Evolutionary conservation across 2,797 vertebrate species (phyloP).

Genomic region (Acridotheres tristis): DNA sequence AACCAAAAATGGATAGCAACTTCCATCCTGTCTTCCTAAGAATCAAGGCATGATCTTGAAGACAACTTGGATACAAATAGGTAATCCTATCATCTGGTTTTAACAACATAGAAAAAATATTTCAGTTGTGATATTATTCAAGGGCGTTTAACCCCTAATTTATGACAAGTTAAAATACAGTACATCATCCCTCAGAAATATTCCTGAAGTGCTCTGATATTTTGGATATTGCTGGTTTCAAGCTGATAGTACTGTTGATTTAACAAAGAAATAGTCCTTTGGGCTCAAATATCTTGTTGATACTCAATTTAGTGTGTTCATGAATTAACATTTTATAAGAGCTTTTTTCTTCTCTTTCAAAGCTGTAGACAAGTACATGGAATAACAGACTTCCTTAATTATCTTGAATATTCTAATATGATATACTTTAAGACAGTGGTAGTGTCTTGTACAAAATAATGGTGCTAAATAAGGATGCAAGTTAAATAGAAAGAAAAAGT

Average conservation of each 20-base stretch:
- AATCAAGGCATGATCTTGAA: neutral
- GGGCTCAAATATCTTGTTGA: neutral
- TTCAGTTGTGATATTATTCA: neutral
- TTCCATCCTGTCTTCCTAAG: neutral
- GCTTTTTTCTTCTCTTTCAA: neutral
- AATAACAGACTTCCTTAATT: neutral
- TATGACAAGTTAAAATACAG: neutral
- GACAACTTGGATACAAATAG: neutral
- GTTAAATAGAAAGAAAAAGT: neutral
- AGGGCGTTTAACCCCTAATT: neutral
- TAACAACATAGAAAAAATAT: neutral
- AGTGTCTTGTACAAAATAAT: neutral
- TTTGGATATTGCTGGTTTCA: neutral
- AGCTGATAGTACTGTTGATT: neutral
- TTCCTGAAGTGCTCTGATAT: neutral
- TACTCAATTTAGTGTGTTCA: neutral
- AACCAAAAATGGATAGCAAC: neutral
- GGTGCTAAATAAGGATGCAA: accelerated
- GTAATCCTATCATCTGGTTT: neutral
- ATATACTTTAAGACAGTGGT: neutral
- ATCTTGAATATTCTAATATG: neutral
- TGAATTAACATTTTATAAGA: neutral
- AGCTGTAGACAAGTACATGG: neutral
- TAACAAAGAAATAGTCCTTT: neutral
- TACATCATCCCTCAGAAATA: neutral